These are phyloP conservation scores for Melolontha melolontha DNA, from an alignment of 2,888 invertebrate species.

Conservation along the genomic window DNA sequence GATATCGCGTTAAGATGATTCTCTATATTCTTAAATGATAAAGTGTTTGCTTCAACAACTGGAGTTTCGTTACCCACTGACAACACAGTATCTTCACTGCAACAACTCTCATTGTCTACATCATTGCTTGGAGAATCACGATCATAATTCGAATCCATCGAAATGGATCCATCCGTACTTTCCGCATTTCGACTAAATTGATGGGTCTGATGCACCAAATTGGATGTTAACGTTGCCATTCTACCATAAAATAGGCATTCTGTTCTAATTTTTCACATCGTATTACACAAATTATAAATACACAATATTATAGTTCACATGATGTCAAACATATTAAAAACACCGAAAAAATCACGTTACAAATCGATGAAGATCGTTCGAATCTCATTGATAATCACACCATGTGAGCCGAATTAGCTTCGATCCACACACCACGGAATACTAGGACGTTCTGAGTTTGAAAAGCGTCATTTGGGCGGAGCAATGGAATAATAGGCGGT, in stretches of 20 bases:
- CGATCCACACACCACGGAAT: conserved; percentile 61
- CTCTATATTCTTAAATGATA: conserved; percentile 76
- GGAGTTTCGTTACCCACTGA: conserved; percentile 85
- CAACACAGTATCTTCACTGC: conserved; percentile 83
- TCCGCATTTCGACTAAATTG: conserved; percentile 57
- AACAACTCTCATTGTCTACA: conserved; percentile 74
- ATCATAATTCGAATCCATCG: conserved; percentile 62
- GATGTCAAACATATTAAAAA: neutral
- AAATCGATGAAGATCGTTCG: conserved; percentile 7
- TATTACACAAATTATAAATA: conserved; percentile 12
- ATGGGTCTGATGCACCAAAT: conserved; percentile 55
- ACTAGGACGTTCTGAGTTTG: conserved; percentile 61
- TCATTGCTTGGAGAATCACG: conserved; percentile 60
- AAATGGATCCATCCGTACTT: conserved; percentile 60
- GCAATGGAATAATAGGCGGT: conserved; percentile 54
- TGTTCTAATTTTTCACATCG: conserved; percentile 22
- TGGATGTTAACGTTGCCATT: conserved; percentile 51
- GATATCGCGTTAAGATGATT: conserved; percentile 77
- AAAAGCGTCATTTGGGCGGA: conserved; percentile 58
- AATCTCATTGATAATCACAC: conserved; percentile 25
- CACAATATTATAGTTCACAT: conserved; percentile 20
- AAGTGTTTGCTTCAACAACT: conserved; percentile 55
- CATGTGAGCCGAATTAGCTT: conserved; percentile 44
- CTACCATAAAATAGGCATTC: conserved; percentile 3
- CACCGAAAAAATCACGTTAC: conserved; percentile 2